Evolutionary conservation across 2,797 vertebrate genomes (phyloP).

Genomic region (Melanotaenia boesemani): DNA sequence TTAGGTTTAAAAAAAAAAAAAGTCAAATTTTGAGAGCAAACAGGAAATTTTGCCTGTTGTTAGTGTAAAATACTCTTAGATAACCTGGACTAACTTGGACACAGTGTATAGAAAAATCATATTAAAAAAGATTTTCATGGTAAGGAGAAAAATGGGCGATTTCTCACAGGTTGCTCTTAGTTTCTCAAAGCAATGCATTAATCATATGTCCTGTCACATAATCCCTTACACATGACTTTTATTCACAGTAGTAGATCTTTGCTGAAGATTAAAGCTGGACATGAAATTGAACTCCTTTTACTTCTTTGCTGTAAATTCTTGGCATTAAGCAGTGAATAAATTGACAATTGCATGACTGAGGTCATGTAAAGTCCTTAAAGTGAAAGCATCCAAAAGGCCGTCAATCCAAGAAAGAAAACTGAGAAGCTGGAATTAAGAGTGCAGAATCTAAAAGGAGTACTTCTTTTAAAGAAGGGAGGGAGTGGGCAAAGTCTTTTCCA

Average conservation of each 20-base stretch:
- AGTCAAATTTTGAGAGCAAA: constrained; percentile 56
- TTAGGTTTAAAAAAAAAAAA: constrained; percentile 49
- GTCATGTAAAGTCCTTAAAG: constrained; percentile 56
- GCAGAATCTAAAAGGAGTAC: constrained; percentile 30
- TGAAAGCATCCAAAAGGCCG: constrained; percentile 62
- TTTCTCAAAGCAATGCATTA: constrained; percentile 62
- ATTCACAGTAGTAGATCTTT: constrained; percentile 64
- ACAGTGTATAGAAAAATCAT: background rate
- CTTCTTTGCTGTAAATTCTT: constrained; percentile 59
- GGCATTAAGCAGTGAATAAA: constrained; percentile 65
- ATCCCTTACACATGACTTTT: constrained; percentile 61
- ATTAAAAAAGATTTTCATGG: constrained; percentile 22
- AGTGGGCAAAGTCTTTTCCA: constrained; percentile 32
- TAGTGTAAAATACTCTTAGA: constrained; percentile 45
- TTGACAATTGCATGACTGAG: constrained; percentile 63
- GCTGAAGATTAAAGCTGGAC: constrained; percentile 64
- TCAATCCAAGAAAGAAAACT: constrained; percentile 61
- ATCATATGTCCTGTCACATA: constrained; percentile 60
- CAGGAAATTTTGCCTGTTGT: constrained; percentile 56
- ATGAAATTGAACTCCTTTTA: constrained; percentile 60
- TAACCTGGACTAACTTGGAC: constrained; percentile 21
- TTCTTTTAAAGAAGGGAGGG: constrained; percentile 8
- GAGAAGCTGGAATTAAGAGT: constrained; percentile 61
- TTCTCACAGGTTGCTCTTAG: constrained; percentile 55
- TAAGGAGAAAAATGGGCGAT: constrained; percentile 37